Conservation (phyloP, 2,888 invertebrate species). For the Cheilosia urbana region DNA sequence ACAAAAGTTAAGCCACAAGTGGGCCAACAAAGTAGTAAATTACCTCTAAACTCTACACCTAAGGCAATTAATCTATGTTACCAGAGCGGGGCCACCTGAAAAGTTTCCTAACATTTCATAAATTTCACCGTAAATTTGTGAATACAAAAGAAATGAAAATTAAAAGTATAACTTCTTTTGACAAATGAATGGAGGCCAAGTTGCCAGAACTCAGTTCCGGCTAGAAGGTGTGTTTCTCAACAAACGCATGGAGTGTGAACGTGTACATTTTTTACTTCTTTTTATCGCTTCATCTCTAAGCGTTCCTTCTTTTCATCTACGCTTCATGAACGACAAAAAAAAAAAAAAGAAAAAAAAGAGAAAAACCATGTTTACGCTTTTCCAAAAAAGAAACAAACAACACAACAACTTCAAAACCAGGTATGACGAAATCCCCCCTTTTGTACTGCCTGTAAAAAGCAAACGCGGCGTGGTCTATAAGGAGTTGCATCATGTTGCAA, state of each 20-base stretch:
- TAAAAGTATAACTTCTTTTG: conserved; percentile 23
- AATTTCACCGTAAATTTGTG: conserved; percentile 21
- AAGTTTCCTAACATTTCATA: conserved; percentile 53
- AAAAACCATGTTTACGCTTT: conserved; percentile 57
- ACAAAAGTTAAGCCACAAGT: conserved; percentile 25
- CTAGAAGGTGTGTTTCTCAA: conserved; percentile 16
- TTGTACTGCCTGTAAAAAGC: conserved; percentile 18
- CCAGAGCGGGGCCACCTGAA: conserved; percentile 18
- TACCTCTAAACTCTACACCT: conserved; percentile 19
- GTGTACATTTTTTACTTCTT: not conserved
- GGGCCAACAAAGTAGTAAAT: conserved; percentile 32
- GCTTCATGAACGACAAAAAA: conserved; percentile 12
- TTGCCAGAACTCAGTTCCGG: conserved; percentile 33
- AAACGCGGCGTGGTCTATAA: conserved; percentile 28
- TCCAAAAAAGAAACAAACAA: conserved; percentile 4
- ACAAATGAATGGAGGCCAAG: conserved; percentile 6
- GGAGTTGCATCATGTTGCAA: conserved; percentile 69
- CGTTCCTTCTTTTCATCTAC: conserved; percentile 3
- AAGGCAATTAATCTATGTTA: conserved; percentile 39
- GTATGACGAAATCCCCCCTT: conserved; percentile 56
- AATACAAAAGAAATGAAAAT: conserved; percentile 11
- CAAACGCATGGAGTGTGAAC: conserved; percentile 27
- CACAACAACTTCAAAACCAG: conserved; percentile 21
- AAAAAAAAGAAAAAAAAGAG: not conserved
- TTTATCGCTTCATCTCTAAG: conserved; percentile 33